Conservation (phyloP, 2,888 invertebrate genomes). For the Erebia aethiops region DNA sequence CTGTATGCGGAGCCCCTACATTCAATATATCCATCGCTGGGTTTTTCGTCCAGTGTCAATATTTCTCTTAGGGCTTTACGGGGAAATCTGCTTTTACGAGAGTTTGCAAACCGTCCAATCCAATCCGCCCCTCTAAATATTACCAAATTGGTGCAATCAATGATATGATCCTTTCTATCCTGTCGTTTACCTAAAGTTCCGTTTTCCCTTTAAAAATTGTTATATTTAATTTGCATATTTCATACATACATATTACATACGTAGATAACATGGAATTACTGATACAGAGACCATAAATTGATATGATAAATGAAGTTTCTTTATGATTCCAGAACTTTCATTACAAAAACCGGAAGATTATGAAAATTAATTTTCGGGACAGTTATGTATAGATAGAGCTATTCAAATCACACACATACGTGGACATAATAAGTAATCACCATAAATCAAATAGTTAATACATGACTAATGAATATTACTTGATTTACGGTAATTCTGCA, state of each 20-base stretch:
- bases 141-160: not conserved
- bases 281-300: too few species aligned
- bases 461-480: too few species aligned
- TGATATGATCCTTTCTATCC: not conserved
- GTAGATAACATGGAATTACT: too few species aligned
- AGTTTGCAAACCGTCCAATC: not conserved
- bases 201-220: not conserved
- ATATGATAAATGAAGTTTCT: too few species aligned
- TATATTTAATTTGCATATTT: not conserved
- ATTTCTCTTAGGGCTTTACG: conserved; percentile 22
- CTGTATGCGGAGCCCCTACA: conserved; percentile 26
- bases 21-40: conserved; percentile 31
- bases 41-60: conserved; percentile 32
- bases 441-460: too few species aligned
- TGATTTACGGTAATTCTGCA: too few species aligned
- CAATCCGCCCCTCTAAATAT: not conserved
- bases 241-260: not conserved
- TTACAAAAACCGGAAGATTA: too few species aligned
- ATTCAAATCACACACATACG: too few species aligned
- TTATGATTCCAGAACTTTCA: too few species aligned
- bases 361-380: too few species aligned
- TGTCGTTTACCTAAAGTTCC: not conserved
- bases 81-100: conserved; percentile 5
- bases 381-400: too few species aligned
- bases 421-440: too few species aligned